Conservation (phyloP, 2,113 vertebrate species). For the Nibea coibor region DNA sequence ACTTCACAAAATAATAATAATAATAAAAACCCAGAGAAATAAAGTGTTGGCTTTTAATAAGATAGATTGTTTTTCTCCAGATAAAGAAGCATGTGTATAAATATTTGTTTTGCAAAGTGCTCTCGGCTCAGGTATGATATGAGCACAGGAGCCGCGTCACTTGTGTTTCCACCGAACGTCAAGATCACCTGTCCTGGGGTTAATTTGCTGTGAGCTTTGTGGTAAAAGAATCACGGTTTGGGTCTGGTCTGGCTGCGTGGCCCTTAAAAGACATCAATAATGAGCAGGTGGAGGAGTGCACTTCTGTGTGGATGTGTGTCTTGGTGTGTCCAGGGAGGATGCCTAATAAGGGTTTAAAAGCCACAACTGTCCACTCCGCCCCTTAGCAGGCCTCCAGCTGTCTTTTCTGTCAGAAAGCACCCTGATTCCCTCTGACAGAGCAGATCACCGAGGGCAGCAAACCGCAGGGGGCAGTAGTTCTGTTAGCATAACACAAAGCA, state of each 20-base stretch:
- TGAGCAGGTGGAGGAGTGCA: slow-evolving; percentile 84
- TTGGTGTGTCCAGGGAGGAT: slow-evolving; percentile 79
- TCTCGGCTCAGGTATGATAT: slow-evolving; percentile 50
- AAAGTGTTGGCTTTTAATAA: not conserved
- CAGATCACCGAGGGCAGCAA: slow-evolving; percentile 71
- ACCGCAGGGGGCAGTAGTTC: slow-evolving; percentile 74
- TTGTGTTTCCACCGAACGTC: slow-evolving; percentile 42
- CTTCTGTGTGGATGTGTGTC: slow-evolving; percentile 79
- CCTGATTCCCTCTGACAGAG: slow-evolving; percentile 85
- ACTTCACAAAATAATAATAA: not conserved
- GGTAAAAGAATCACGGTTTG: slow-evolving; percentile 66
- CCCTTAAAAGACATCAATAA: slow-evolving; percentile 84
- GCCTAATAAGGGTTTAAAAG: slow-evolving; percentile 89
- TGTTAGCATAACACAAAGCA: slow-evolving; percentile 73
- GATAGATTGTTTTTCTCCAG: not conserved
- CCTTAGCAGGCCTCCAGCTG: slow-evolving; percentile 82
- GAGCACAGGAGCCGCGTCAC: slow-evolving; percentile 31
- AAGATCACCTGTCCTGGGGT: slow-evolving; percentile 74
- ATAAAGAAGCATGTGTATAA: slow-evolving; percentile 21
- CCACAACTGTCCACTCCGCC: slow-evolving; percentile 87
- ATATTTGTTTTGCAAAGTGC: slow-evolving; percentile 30
- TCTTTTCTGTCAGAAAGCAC: slow-evolving; percentile 79
- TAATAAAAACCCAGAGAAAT: not conserved
- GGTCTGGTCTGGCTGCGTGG: slow-evolving; percentile 70
- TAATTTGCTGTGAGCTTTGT: slow-evolving; percentile 80